Evolutionary conservation across 2,888 invertebrate species (phyloP).

Genomic region (Laspeyria flexula): DNA sequence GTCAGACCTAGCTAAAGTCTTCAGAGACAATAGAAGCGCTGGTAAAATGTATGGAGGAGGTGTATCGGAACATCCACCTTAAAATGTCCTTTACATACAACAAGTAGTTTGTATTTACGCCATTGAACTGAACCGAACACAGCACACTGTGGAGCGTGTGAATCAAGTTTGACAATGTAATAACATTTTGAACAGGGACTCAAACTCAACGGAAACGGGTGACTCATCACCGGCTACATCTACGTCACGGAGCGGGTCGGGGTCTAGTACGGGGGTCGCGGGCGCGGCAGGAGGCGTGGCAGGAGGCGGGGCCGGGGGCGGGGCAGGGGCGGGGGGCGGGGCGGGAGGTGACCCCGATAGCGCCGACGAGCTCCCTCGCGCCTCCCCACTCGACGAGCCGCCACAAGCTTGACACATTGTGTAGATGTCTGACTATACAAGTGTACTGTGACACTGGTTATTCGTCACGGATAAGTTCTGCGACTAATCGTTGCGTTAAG

Average conservation of each 20-base stretch:
- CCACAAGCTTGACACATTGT: constrained; percentile 75
- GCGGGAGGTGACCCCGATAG: neutral
- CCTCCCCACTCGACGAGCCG: constrained; percentile 78
- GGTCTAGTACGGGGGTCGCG: constrained; percentile 59
- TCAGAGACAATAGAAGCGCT: too few species aligned
- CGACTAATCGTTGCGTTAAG: neutral
- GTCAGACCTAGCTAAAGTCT: too few species aligned
- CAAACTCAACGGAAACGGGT: constrained; percentile 49
- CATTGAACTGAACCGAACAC: too few species aligned
- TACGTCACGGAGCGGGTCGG: constrained; percentile 54
- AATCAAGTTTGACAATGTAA: too few species aligned
- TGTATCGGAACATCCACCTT: too few species aligned
- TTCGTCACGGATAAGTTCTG: neutral
- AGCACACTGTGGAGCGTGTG: too few species aligned
- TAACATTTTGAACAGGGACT: constrained; percentile 56
- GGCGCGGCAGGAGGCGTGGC: constrained; percentile 60
- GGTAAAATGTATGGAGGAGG: too few species aligned
- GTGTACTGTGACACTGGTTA: too few species aligned
- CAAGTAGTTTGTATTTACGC: too few species aligned
- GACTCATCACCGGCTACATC: constrained; percentile 58
- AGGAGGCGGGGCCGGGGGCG: constrained; percentile 65
- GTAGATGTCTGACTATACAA: neutral
- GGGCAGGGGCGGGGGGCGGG: neutral
- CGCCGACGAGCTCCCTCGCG: constrained; percentile 67
- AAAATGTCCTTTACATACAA: too few species aligned